Conservation (phyloP, 2,797 vertebrate species). For the Tragelaphus oryx region DNA sequence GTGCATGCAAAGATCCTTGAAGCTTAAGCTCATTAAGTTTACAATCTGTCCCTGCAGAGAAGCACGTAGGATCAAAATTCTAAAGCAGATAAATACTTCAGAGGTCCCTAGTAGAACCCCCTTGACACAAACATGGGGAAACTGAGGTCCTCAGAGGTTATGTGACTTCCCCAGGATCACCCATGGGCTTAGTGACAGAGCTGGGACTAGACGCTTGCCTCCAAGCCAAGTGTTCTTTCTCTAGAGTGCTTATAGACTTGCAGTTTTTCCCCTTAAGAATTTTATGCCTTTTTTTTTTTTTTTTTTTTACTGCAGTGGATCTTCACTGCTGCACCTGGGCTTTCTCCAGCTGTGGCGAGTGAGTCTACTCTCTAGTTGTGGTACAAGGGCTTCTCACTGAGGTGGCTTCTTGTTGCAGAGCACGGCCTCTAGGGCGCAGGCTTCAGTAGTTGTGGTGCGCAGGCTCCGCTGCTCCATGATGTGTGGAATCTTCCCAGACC, state of each 20-base stretch:
- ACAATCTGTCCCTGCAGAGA: not conserved
- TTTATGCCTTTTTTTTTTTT: not conserved
- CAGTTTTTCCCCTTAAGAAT: not conserved
- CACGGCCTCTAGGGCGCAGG: not conserved
- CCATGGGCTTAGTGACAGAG: not conserved
- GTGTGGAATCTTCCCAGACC: not conserved
- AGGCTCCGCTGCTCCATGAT: not conserved
- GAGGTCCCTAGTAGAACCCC: not conserved
- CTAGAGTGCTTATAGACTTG: not conserved
- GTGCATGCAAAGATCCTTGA: not conserved
- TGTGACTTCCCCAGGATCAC: not conserved
- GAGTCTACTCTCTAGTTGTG: not conserved
- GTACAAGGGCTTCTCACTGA: not conserved
- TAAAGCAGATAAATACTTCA: not conserved
- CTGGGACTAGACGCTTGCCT: not conserved
- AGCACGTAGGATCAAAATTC: not conserved
- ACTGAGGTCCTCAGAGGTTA: fast-evolving
- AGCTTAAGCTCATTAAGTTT: not conserved
- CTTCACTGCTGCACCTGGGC: not conserved
- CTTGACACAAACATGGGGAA: not conserved
- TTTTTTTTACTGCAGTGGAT: not conserved
- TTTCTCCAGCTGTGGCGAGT: not conserved
- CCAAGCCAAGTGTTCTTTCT: not conserved
- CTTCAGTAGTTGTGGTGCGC: not conserved
- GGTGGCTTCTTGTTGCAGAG: not conserved